Base-by-base conservation (phyloP, 2,888 invertebrate species). In the Drosophila pseudotakahashii region DNA sequence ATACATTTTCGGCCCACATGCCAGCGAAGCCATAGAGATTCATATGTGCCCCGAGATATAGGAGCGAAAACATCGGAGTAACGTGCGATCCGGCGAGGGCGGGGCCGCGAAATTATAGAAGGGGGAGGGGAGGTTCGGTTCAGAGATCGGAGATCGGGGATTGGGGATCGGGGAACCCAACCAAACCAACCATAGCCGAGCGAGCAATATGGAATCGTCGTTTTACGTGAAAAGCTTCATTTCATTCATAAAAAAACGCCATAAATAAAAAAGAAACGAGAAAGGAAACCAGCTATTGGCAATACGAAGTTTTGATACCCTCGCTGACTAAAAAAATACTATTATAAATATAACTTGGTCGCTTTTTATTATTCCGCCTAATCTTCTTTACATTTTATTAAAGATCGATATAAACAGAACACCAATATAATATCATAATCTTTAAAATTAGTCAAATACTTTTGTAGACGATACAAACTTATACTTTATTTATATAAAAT, bases 241-340 rank as follows among this genome's bases (percentile, higher is more conserved):
- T 89, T 89, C 89, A 89, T 89, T 89, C 89, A 89, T 87, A 90
- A 90, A 88, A 84, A 82, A 72, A 51, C 32, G 9, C 19, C 37
- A 66, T 67, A 54, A 66, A 53, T n/a, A 45, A 64, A 45, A 45
- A 44, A 14, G 37, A 47, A 26, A 47, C 48, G 34, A 48, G 34
- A 13, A 34, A 16, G 16, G 10, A 13, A 10, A 51, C 34, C 26
- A 16, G 7, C 13, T 7, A n/a, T 13, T 2, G 9, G 0, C 41
- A 26, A 13, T 7, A 30, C 61, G 30, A 62, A 34, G 13, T 4
- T 7, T 1, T 7, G 2, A 34, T 48, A 41, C 62, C 26, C 62
- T 48, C 13, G 19, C 2, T 19, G 19, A 19, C 19, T 19, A 19
- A 19, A 19, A 19, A 19, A 19, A 2, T 19, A 19, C 19, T 19